These are phyloP conservation scores for Phrynocephalus forsythii DNA, from an alignment of 2,797 vertebrate genomes.

Conservation along the genomic window DNA sequence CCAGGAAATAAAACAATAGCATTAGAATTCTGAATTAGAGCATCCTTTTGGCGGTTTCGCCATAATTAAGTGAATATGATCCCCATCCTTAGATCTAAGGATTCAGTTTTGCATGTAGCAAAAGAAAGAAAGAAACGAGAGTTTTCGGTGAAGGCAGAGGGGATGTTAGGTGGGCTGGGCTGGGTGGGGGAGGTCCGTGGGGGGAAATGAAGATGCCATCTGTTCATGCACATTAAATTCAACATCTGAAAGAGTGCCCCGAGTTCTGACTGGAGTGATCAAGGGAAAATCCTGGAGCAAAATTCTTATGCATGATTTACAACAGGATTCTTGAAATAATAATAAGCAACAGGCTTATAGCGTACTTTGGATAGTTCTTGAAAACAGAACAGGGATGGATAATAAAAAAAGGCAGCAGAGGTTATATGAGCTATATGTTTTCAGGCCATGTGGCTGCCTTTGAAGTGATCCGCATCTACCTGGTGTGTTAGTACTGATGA, in stretches of 20 bases:
- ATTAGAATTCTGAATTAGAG: constrained; percentile 59
- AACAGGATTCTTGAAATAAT: constrained; percentile 55
- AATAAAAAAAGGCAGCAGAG: constrained; percentile 51
- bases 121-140: constrained; percentile 29
- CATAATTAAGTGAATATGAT: constrained; percentile 53
- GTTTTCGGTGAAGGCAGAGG: constrained; percentile 40
- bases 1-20: constrained; percentile 7
- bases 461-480: not conserved
- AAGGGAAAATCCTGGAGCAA: constrained; percentile 56
- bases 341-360: constrained; percentile 20
- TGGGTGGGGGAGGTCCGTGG: not conserved
- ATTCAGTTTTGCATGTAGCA: constrained; percentile 52
- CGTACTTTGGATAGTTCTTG: not conserved
- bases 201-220: constrained; percentile 36
- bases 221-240: constrained; percentile 62
- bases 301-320: constrained; percentile 62
- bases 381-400: constrained; percentile 39
- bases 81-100: constrained; percentile 57
- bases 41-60: constrained; percentile 51
- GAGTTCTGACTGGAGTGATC: constrained; percentile 38
- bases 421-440: not conserved
- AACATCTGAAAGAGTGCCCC: constrained; percentile 57
- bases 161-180: not conserved
- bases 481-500: not conserved
- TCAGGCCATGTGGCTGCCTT: not conserved